phyloP scores from a whole-genome alignment of 2,797 vertebrate species.

The Vultur gryphus region DNA sequence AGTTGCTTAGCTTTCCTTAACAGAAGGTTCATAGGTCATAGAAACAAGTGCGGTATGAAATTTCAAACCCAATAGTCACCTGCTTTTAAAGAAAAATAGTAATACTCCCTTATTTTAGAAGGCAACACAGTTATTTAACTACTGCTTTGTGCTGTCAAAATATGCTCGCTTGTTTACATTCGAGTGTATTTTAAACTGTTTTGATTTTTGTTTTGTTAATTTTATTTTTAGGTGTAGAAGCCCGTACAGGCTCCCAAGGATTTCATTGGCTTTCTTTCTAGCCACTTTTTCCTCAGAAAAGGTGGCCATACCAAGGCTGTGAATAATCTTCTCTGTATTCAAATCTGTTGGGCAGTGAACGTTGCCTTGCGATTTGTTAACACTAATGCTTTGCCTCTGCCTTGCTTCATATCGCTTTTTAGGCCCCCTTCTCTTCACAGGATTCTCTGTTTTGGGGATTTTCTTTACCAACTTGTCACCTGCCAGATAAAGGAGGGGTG shows the following conservation, averaged over 20 bases:
- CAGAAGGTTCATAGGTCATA: background rate
- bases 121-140: background rate
- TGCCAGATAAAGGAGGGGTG: background rate
- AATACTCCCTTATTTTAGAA: background rate
- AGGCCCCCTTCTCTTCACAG: background rate
- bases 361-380: background rate
- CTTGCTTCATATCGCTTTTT: background rate
- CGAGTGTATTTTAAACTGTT: background rate
- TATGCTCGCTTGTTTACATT: background rate
- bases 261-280: background rate
- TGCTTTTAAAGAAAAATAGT: slow-evolving; percentile 2
- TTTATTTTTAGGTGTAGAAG: background rate
- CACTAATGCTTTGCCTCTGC: background rate
- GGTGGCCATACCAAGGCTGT: background rate
- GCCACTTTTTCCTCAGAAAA: background rate
- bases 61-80: background rate
- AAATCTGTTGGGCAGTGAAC: background rate
- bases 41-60: slow-evolving; percentile 19
- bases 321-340: background rate
- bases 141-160: background rate
- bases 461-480: background rate
- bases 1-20: slow-evolving; percentile 15
- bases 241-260: background rate
- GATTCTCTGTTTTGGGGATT: background rate
- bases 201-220: background rate